A percentile compares a stretch with the other conserved stretches of the same genome.
These are phyloP conservation scores for Chesias legatella DNA, from an alignment of 2,888 invertebrate genomes.

Conservation along the genomic window DNA sequence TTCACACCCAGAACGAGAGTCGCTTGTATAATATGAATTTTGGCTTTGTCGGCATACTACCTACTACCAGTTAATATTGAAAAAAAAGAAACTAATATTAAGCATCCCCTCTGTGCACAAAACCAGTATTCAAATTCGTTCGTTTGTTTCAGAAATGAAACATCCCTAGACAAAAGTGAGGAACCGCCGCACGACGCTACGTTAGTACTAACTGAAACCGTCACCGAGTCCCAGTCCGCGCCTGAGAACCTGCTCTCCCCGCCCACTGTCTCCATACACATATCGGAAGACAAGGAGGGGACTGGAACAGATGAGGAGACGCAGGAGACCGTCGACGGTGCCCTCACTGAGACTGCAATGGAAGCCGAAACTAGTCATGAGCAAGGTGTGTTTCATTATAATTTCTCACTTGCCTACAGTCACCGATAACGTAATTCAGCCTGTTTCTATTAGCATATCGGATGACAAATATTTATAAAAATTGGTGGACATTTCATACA, in stretches of 20 bases:
- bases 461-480: too few species aligned
- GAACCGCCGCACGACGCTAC: slow-evolving; percentile 40
- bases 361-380: slow-evolving; percentile 37
- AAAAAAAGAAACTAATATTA: too few species aligned
- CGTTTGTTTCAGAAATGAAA: slow-evolving; percentile 42
- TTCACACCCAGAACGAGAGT: too few species aligned
- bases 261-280: slow-evolving; percentile 4
- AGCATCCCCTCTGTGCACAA: too few species aligned
- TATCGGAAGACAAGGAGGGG: slow-evolving; percentile 12
- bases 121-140: too few species aligned
- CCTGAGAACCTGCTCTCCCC: slow-evolving; percentile 22
- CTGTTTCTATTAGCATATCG: too few species aligned
- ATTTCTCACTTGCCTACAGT: neutral
- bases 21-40: too few species aligned
- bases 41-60: too few species aligned
- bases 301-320: slow-evolving; percentile 12
- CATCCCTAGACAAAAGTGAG: slow-evolving; percentile 47
- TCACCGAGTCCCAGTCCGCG: slow-evolving; percentile 33
- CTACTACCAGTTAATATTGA: too few species aligned
- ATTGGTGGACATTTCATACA: too few species aligned
- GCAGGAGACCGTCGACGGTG: slow-evolving; percentile 23
- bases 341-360: slow-evolving; percentile 28
- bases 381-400: slow-evolving; percentile 33
- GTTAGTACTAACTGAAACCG: slow-evolving; percentile 29
- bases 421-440: too few species aligned